Evolutionary conservation across 2,888 invertebrate species (phyloP), one percentile per base, ranked within the genome.

Genomic region (Drosophila peninsularis): DNA sequence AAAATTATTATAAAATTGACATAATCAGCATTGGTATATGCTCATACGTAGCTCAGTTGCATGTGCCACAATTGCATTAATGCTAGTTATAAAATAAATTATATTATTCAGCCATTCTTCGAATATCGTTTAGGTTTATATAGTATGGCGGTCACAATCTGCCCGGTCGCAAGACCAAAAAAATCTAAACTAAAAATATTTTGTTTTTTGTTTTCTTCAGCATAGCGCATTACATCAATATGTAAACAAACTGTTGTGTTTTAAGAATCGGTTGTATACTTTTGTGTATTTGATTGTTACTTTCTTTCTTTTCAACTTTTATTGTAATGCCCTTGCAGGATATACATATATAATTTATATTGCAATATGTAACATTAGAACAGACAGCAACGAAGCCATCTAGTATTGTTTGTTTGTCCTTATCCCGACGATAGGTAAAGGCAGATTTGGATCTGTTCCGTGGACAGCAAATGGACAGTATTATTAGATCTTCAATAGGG

Each of bases 1-100:
- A 34, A 58, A 66, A 56, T 64, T 50, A 34, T 62, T 55, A 57
- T 44, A 45, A 57, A 82, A 82, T 84, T 82, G 87, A 83, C 87
- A 66, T 69, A 69, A 65, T 39, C 53, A 30, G 71, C 61, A 67
- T 60, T 65, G 42, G 62, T 65, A 56, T 71, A 71, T 50, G 70
- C 54, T 42, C 52, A 64, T 63, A 56, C 13, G 24, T 55, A 39
- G 54, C 47, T 68, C 41, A 62, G 44, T 57, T 60, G 17, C 53
- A 34, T 50, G 45, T 50, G 71, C 36, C 52, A 53, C 52, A 71
- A 60, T 68, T 81, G 67, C 55, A 27, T 36, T 45, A 19, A 52
- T 47, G 50, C 67, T 84, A 81, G 47, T 41, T 58, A 63, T 72
- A 57, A 73, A 67, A 61, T 67, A 73, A 78, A 72, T 72, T 67